phyloP scores from a whole-genome alignment of 2,888 invertebrate species.

The Synanthedon tipuliformis region DNA sequence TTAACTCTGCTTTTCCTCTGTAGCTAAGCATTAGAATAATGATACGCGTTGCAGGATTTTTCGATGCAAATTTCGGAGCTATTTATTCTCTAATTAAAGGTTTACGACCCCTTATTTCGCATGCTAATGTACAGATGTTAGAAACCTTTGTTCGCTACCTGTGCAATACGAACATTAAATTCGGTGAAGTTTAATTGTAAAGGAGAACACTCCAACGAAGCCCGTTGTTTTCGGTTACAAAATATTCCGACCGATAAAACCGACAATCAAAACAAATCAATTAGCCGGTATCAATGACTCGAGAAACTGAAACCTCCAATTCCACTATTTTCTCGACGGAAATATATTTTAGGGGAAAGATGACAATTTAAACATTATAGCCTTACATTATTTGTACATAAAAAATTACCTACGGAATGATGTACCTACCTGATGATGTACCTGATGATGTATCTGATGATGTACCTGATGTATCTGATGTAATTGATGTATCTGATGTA shows the following conservation, averaged over 20 bases:
- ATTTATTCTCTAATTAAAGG: constrained; percentile 35
- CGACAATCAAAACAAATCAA: too few species aligned
- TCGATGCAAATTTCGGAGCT: constrained; percentile 9
- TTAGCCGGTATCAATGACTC: too few species aligned
- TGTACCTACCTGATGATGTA: too few species aligned
- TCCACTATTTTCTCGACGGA: too few species aligned
- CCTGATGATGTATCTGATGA: too few species aligned
- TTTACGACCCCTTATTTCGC: constrained; percentile 31
- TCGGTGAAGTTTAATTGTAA: not conserved
- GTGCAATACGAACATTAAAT: constrained; percentile 9
- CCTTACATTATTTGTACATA: too few species aligned
- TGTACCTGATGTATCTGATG: too few species aligned
- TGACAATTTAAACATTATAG: too few species aligned
- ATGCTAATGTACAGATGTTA: constrained; percentile 42
- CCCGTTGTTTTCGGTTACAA: not conserved
- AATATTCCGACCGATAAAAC: not conserved
- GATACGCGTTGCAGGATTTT: not conserved
- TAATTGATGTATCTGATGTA: too few species aligned
- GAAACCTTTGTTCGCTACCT: constrained; percentile 8
- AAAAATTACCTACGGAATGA: too few species aligned
- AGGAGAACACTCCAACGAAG: not conserved
- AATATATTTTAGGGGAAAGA: too few species aligned
- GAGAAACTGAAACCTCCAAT: too few species aligned
- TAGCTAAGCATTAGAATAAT: constrained; percentile 45
- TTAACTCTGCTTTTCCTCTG: constrained; percentile 6